These are phyloP conservation scores for Drosophila persimilis DNA, from an alignment of 1,140 invertebrate genomes.

Conservation along the genomic window DNA sequence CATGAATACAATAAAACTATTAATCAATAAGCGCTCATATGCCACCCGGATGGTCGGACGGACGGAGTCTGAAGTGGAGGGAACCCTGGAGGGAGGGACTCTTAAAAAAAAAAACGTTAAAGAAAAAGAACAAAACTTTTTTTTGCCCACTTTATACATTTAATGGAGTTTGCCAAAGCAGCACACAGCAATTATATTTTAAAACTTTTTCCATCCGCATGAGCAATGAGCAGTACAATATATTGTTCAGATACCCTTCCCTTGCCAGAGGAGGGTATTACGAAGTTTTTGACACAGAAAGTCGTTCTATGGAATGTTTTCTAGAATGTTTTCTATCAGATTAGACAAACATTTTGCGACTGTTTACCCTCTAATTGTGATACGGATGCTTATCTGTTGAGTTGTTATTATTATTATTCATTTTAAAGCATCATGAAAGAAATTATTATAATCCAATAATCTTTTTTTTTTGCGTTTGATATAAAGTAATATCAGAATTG, in stretches of 20 bases:
- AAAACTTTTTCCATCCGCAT: constrained; percentile 62
- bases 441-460: too few relatives aligned
- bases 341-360: too few relatives aligned
- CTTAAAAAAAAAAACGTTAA: constrained; percentile 14
- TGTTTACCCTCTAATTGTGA: too few relatives aligned
- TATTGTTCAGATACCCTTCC: constrained; percentile 12
- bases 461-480: too few relatives aligned
- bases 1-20: constrained; percentile 70
- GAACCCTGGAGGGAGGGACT: too few relatives aligned
- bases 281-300: background rate
- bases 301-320: too few relatives aligned
- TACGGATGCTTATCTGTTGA: too few relatives aligned
- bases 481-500: too few relatives aligned
- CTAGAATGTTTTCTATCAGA: background rate
- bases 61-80: constrained; percentile 9
- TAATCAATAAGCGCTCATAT: constrained; percentile 66
- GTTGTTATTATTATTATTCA: too few relatives aligned
- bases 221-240: constrained; percentile 5
- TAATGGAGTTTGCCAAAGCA: constrained; percentile 63
- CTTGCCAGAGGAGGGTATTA: too few relatives aligned
- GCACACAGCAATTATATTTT: constrained; percentile 71
- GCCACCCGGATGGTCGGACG: background rate
- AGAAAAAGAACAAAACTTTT: constrained; percentile 36
- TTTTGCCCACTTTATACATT: constrained; percentile 68
- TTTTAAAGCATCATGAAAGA: too few relatives aligned